Percentiles rank a stretch among this genome's conserved stretches.
phyloP scores from a whole-genome alignment of 2,797 vertebrate genomes.

The Distichodus sexfasciatus region DNA sequence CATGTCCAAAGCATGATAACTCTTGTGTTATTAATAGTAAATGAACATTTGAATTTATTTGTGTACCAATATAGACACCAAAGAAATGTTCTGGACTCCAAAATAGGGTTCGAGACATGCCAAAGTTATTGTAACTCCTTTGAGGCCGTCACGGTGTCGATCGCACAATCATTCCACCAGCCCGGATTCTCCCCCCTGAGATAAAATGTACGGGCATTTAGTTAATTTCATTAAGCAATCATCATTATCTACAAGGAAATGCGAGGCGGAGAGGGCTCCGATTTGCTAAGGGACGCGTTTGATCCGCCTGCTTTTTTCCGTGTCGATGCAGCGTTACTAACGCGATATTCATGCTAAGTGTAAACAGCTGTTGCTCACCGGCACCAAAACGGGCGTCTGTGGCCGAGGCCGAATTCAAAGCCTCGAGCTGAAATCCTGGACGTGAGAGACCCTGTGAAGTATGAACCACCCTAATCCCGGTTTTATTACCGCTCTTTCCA shows the following conservation, averaged over 20 bases:
- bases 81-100: too few species aligned
- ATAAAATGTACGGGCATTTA: slow-evolving; percentile 15
- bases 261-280: background rate
- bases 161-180: background rate
- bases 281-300: slow-evolving; percentile 25
- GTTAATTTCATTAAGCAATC: slow-evolving; percentile 37
- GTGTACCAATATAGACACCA: background rate
- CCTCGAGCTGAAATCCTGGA: slow-evolving; percentile 11
- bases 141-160: background rate
- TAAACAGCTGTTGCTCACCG: slow-evolving; percentile 25
- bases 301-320: slow-evolving; percentile 21
- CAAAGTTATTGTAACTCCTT: too few species aligned
- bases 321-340: slow-evolving; percentile 32
- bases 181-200: background rate
- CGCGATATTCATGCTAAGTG: slow-evolving; percentile 27
- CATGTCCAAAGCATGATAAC: too few species aligned
- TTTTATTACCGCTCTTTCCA: slow-evolving; percentile 48
- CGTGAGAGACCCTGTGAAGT: slow-evolving; percentile 38
- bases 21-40: too few species aligned
- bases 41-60: too few species aligned
- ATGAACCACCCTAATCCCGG: slow-evolving; percentile 38
- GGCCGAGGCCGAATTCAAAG: slow-evolving; percentile 2
- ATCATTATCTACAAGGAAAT: slow-evolving; percentile 31
- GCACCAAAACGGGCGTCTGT: background rate
- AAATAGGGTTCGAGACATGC: too few species aligned